Conservation (phyloP, 35 echinoderm and acorn worm genomes). For the Strongylocentrotus purpuratus region DNA sequence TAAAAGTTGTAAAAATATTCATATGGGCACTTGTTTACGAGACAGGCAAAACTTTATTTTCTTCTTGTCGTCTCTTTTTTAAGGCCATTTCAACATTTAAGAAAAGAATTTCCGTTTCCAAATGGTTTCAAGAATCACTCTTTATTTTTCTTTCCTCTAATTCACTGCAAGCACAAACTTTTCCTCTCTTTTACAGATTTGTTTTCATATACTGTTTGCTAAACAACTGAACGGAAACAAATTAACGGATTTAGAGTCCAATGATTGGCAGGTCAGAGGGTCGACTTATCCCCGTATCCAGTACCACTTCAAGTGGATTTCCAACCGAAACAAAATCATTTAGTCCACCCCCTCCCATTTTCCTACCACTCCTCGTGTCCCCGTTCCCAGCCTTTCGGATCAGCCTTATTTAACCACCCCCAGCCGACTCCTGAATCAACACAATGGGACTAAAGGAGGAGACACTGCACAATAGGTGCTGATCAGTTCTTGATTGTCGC, state of each 20-base stretch:
- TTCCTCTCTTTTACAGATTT: slow-evolving; percentile 25
- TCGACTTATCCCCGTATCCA: background rate
- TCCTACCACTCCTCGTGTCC: background rate
- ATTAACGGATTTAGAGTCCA: background rate
- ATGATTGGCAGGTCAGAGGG: slow-evolving; percentile 30
- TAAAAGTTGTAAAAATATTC: too few relatives aligned
- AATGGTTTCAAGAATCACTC: background rate
- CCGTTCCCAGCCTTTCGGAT: background rate
- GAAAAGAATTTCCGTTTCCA: background rate
- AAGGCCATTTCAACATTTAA: background rate
- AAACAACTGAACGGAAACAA: slow-evolving; percentile 24
- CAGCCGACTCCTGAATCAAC: slow-evolving; percentile 17
- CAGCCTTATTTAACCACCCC: slow-evolving; percentile 15
- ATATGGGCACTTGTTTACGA: too few relatives aligned
- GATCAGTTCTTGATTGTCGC: slow-evolving; percentile 5
- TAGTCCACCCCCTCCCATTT: background rate
- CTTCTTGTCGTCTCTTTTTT: background rate
- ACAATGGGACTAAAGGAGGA: slow-evolving; percentile 40
- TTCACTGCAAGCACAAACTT: background rate
- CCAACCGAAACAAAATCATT: slow-evolving; percentile 10
- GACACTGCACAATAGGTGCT: background rate
- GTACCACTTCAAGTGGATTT: slow-evolving; percentile 5
- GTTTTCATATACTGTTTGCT: slow-evolving; percentile 29
- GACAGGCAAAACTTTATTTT: too few relatives aligned
- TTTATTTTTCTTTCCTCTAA: background rate